phyloP scores from a whole-genome alignment of 2,113 vertebrate genomes.

The Riparia riparia region DNA sequence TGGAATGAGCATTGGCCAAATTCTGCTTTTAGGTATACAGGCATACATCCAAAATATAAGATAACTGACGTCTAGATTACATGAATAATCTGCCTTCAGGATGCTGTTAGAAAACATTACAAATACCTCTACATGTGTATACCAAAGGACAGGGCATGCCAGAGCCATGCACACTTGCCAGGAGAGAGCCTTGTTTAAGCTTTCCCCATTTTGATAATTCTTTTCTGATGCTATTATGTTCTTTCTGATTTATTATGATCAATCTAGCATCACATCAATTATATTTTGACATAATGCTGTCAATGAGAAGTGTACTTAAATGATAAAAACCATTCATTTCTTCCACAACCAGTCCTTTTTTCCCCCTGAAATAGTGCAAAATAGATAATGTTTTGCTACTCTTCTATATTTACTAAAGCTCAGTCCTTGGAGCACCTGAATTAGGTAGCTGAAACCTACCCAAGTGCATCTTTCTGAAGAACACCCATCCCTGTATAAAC shows the following conservation, averaged over 20 bases:
- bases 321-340: not conserved
- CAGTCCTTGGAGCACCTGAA: not conserved
- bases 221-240: not conserved
- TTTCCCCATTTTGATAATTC: not conserved
- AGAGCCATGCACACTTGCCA: not conserved
- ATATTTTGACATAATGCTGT: not conserved
- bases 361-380: not conserved
- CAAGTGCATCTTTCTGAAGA: not conserved
- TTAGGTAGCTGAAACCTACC: not conserved
- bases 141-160: not conserved
- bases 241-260: conserved; percentile 4
- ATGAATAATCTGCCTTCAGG: not conserved
- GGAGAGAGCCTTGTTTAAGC: not conserved
- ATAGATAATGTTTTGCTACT: not conserved
- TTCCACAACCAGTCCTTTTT: not conserved
- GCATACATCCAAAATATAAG: not conserved
- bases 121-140: not conserved
- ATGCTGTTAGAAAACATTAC: not conserved
- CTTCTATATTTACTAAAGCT: not conserved
- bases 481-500: not conserved
- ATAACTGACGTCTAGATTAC: not conserved
- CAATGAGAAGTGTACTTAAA: not conserved
- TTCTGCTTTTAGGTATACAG: not conserved
- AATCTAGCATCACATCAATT: not conserved
- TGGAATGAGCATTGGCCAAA: not conserved